A percentile compares a stretch with the other conserved stretches of the same genome.
These are phyloP conservation scores for Labeo rohita DNA, from an alignment of 2,113 vertebrate genomes.

Conservation along the genomic window DNA sequence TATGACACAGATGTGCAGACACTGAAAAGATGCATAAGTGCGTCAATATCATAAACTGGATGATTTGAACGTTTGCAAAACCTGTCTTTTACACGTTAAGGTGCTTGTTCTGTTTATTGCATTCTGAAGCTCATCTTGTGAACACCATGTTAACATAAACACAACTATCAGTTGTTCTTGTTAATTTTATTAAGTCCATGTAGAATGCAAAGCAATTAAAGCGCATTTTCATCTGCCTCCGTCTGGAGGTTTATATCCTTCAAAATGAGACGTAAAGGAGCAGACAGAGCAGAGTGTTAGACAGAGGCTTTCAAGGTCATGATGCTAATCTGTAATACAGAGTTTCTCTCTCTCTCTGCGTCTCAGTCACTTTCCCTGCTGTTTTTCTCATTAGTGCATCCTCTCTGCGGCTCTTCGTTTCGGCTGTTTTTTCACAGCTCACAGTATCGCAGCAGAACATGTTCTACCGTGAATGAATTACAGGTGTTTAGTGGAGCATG, in stretches of 20 bases:
- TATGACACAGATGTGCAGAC: no score
- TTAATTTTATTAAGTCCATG: neutral
- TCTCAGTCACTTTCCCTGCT: conserved; percentile 1
- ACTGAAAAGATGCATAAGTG: no score
- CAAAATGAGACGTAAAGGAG: neutral
- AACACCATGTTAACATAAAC: neutral
- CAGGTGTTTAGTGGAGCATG: neutral
- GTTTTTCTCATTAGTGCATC: conserved; percentile 34
- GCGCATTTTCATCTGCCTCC: neutral
- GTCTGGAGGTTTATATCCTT: neutral
- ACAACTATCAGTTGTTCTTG: neutral
- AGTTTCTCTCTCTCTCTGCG: neutral
- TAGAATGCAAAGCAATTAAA: neutral
- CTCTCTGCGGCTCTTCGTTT: neutral
- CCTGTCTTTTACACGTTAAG: no score
- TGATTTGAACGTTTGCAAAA: no score
- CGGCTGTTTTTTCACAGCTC: conserved; percentile 30
- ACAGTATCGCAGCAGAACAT: neutral
- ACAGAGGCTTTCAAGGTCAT: conserved; percentile 21
- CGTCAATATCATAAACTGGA: no score
- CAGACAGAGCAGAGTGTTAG: neutral
- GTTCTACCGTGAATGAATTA: neutral
- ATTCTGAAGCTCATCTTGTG: no score
- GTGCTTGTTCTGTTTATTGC: no score
- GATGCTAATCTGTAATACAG: conserved; percentile 10